Evolutionary conservation across 2,113 vertebrate genomes (phyloP).

Genomic region (Arizona elegans): DNA sequence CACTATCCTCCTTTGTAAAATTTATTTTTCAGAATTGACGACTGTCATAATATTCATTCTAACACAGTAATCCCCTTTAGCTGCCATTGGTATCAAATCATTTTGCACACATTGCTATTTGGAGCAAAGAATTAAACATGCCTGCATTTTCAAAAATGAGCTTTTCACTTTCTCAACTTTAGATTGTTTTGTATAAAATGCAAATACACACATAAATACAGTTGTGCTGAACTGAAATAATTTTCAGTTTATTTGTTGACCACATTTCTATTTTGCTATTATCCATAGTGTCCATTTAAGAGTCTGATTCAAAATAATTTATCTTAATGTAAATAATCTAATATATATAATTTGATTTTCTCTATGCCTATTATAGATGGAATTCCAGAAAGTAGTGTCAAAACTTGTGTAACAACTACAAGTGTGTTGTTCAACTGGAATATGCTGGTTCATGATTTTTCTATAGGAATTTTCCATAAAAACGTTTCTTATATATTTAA

Average conservation of each 20-base stretch:
- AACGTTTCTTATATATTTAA: conserved; percentile 53
- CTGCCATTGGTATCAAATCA: not conserved
- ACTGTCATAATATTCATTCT: not conserved
- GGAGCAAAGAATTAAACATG: not conserved
- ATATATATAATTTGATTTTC: conserved; percentile 22
- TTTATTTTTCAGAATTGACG: not conserved
- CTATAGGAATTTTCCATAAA: conserved; percentile 64
- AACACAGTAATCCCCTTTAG: not conserved
- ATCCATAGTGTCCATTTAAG: not conserved
- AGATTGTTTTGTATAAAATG: not conserved
- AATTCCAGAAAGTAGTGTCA: conserved; percentile 59
- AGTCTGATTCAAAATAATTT: not conserved
- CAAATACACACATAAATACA: not conserved
- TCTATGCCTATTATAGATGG: conserved; percentile 54
- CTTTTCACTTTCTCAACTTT: not conserved
- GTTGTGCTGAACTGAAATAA: not conserved
- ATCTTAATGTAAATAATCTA: conserved; percentile 8
- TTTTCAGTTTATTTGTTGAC: not conserved
- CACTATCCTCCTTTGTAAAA: not conserved
- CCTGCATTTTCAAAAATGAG: not conserved
- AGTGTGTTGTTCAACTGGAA: conserved; percentile 77
- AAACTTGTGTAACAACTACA: conserved; percentile 68
- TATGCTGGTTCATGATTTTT: conserved; percentile 45
- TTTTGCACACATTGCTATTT: not conserved
- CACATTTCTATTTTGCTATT: not conserved